phyloP scores from a whole-genome alignment of 2,797 vertebrate genomes.

The Chaunax sp. region DNA sequence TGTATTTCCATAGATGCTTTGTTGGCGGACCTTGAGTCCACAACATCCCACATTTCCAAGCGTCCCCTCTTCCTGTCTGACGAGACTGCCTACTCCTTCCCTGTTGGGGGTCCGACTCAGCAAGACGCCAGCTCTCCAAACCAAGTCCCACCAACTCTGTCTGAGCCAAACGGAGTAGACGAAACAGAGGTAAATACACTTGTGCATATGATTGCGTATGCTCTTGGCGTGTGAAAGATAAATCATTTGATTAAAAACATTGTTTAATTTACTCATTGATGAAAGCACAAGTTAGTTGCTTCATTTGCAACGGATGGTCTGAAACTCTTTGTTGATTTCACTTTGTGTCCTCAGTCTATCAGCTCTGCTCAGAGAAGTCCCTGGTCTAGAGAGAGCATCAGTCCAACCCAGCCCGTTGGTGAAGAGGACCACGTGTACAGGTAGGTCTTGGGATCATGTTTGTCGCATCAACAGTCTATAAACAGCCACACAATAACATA shows the following conservation, averaged over 20 bases:
- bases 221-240: background rate
- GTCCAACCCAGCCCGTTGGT: slow-evolving; percentile 75
- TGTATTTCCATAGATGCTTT: slow-evolving; percentile 87
- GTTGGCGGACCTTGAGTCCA: slow-evolving; percentile 96
- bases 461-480: background rate
- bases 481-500: background rate
- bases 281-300: background rate
- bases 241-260: background rate
- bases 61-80: slow-evolving; percentile 90
- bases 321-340: background rate
- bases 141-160: slow-evolving; percentile 83
- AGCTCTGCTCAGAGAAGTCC: slow-evolving; percentile 83
- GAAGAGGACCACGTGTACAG: slow-evolving; percentile 99
- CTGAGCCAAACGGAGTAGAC: slow-evolving; percentile 87
- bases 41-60: slow-evolving; percentile 96
- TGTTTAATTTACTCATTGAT: background rate
- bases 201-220: background rate
- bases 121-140: slow-evolving; percentile 87
- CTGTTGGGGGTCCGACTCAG: slow-evolving; percentile 86
- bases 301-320: background rate
- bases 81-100: slow-evolving; percentile 91
- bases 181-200: slow-evolving; percentile 67
- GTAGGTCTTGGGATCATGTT: slow-evolving; percentile 64
- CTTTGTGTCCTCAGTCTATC: slow-evolving; percentile 72
- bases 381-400: slow-evolving; percentile 81